Evolutionary conservation across 2,113 vertebrate genomes (phyloP).

Genomic region (Pelusios castaneus): DNA sequence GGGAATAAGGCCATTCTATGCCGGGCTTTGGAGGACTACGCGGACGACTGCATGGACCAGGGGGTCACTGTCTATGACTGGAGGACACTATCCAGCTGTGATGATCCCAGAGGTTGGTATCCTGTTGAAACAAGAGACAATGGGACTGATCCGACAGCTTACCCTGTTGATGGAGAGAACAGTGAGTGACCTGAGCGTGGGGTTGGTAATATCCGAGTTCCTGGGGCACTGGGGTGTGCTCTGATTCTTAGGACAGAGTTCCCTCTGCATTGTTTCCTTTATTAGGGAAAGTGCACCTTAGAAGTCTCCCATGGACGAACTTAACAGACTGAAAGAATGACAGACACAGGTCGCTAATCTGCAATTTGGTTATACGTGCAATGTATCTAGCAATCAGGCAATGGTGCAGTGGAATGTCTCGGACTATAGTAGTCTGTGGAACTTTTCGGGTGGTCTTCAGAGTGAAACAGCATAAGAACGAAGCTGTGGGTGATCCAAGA

Average conservation of each 20-base stretch:
- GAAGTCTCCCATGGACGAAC: not conserved
- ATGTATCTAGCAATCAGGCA: not conserved
- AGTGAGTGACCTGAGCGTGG: not conserved
- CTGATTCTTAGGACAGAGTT: not conserved
- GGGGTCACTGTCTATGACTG: conserved; percentile 71
- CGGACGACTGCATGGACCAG: conserved; percentile 55
- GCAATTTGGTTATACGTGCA: not conserved
- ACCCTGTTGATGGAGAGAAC: not conserved
- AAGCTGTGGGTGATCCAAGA: not conserved
- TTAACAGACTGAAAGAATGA: not conserved
- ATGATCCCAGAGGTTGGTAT: conserved; percentile 54
- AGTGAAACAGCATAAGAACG: not conserved
- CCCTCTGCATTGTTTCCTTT: not conserved
- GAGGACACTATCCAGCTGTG: conserved; percentile 70
- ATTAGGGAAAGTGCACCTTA: not conserved
- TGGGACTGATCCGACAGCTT: not conserved
- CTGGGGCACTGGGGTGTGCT: not conserved
- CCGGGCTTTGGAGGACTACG: conserved; percentile 69
- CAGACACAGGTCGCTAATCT: not conserved
- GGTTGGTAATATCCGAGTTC: not conserved
- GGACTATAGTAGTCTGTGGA: not conserved
- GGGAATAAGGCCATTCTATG: conserved; percentile 69
- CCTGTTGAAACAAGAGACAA: not conserved
- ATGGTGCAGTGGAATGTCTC: not conserved
- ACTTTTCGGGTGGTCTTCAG: not conserved